Evolutionary conservation across 2,113 vertebrate species (phyloP).

Genomic region (Calcarius ornatus): DNA sequence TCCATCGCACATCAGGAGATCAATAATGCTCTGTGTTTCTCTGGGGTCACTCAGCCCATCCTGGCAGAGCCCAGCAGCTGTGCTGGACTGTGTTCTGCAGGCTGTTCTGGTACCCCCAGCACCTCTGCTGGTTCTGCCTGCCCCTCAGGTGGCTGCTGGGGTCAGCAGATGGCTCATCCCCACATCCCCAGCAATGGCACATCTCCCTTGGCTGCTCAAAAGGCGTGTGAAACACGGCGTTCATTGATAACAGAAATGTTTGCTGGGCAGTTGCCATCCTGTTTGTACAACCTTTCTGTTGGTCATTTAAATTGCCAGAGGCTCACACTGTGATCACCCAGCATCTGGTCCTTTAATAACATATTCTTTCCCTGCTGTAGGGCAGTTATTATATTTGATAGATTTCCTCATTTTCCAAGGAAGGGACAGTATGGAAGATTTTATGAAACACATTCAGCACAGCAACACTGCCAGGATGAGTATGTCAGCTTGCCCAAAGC

Average conservation of each 20-base stretch:
- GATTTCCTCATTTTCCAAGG: neutral
- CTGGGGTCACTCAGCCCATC: neutral
- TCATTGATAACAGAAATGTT: neutral
- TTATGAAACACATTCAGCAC: neutral
- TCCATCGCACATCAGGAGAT: neutral
- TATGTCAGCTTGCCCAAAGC: neutral
- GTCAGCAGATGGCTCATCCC: neutral
- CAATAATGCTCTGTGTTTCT: neutral
- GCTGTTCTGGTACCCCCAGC: neutral
- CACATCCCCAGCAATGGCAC: neutral
- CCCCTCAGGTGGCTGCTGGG: neutral
- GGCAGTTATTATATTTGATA: neutral
- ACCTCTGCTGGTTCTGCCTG: neutral
- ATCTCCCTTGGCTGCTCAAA: neutral
- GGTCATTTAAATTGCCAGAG: neutral
- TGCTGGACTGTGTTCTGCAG: neutral
- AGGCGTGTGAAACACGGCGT: rapidly evolving
- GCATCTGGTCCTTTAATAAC: neutral
- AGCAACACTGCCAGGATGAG: neutral
- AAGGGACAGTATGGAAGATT: neutral
- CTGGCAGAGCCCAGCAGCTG: neutral
- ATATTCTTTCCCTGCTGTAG: neutral
- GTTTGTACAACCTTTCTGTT: neutral
- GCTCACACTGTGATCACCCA: neutral
- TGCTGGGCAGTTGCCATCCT: neutral